Conservation (phyloP, 2,113 vertebrate species). For the Chlorodrepanis virens region DNA sequence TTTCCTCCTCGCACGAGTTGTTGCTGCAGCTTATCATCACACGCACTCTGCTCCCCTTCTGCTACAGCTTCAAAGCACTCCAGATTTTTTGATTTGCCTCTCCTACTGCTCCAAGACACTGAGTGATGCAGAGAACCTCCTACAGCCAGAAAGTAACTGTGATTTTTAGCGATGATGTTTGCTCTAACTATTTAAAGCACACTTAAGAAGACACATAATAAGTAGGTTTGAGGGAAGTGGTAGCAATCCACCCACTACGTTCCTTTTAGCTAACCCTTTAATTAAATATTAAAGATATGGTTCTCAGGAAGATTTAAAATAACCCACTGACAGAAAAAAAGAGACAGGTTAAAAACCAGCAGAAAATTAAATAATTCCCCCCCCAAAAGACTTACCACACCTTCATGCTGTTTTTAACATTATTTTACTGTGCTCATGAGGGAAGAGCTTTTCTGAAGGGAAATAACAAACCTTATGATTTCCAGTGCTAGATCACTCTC, state of each 20-base stretch:
- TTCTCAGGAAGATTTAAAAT: conserved; percentile 60
- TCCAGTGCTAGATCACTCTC: neutral
- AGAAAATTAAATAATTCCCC: neutral
- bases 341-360: conserved; percentile 21
- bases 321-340: conserved; percentile 31
- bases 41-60: neutral
- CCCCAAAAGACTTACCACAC: neutral
- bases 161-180: conserved; percentile 56
- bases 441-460: neutral
- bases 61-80: conserved; percentile 36
- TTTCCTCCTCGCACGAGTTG: neutral
- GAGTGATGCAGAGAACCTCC: conserved; percentile 50
- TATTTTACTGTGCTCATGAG: neutral
- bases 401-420: neutral
- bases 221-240: conserved; percentile 61
- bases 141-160: conserved; percentile 48
- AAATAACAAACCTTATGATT: neutral
- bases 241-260: conserved; percentile 48
- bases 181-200: conserved; percentile 52
- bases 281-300: conserved; percentile 60
- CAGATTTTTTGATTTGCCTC: conserved; percentile 33
- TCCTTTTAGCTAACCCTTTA: conserved; percentile 58
- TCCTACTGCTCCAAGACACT: conserved; percentile 20
- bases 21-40: neutral
- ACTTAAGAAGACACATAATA: conserved; percentile 56